Evolutionary conservation across 2,113 vertebrate species (phyloP), one percentile per base, ranked within the genome.

Genomic region (Craseonycteris thonglongyai): DNA sequence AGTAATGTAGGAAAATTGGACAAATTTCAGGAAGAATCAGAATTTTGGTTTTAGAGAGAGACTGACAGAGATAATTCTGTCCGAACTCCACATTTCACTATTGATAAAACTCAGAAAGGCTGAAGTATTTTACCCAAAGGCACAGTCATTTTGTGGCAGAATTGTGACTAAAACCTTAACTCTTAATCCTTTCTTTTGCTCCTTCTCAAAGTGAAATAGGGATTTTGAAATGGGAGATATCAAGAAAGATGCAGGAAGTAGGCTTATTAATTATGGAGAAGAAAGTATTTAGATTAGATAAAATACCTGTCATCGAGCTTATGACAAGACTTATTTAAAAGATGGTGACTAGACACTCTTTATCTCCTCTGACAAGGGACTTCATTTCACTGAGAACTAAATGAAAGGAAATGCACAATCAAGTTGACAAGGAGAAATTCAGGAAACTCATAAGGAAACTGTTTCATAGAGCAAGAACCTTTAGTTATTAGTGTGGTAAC

Each of bases 361-460:
- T 7, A 66, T 76, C 35, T 91, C 33, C 47, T 86, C 47, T 63
- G 59, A 79, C 22, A 66, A 68, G 8, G 38, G 47, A 56, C 24
- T 91, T 89, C n/a, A 82, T 82, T 84, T 56, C 49, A 68, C 30
- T n/a, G 47, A 78, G n/a, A 22, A 92, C n/a, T 90, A 79, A 86
- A 35, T 21, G 58, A 80, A 38, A 94, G 9, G 12, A 83, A 94
- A 79, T 42, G 4, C 4, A 56, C 15, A 71, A 51, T 56, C n/a
- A 75, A 75, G 6, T 49, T 13, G 10, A 76, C 35, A 2, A 51
- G n/a, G 3, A 82, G 33, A 8, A 47, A 76, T 90, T 95, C 91
- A 47, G n/a, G n/a, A 88, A 88, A 28, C 6, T 21, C 9, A 24
- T 7, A 1, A 65, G 42, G 24, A 21, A 71, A 65, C 8, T 33